These are phyloP conservation scores for Dendroctonus ponderosae DNA, from an alignment of 1,140 invertebrate genomes.

Conservation along the genomic window DNA sequence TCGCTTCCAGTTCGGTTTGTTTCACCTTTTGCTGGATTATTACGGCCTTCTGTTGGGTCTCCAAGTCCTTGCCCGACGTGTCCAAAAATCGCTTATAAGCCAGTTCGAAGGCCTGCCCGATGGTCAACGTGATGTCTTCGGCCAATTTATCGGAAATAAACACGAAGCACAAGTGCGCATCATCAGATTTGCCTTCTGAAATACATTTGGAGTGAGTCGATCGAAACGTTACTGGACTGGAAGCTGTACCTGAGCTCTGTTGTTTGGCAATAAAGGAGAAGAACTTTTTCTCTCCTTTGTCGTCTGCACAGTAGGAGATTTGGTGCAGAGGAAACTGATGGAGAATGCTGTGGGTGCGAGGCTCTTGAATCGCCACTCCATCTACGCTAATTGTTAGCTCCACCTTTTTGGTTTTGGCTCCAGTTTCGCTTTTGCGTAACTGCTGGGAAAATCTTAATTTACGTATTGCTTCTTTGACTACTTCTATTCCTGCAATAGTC, in stretches of 20 bases:
- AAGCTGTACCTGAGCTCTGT: slow-evolving; percentile 44
- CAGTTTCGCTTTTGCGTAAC: slow-evolving; percentile 85
- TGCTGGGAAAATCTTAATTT: slow-evolving; percentile 94
- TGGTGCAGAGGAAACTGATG: slow-evolving; percentile 96
- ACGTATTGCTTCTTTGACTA: slow-evolving; percentile 93
- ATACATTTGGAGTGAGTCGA: background rate
- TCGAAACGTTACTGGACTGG: background rate
- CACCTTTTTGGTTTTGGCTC: slow-evolving; percentile 89
- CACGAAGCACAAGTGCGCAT: slow-evolving; percentile 92
- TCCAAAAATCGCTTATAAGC: slow-evolving; percentile 88
- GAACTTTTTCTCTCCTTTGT: slow-evolving; percentile 95
- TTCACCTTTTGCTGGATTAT: slow-evolving; percentile 72
- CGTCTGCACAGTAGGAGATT: slow-evolving; percentile 97
- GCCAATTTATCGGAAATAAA: slow-evolving; percentile 95
- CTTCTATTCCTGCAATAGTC: slow-evolving; percentile 66
- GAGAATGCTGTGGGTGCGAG: slow-evolving; percentile 70
- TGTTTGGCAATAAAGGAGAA: slow-evolving; percentile 94
- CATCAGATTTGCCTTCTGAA: slow-evolving; percentile 50
- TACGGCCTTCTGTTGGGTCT: slow-evolving; percentile 69
- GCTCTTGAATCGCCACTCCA: slow-evolving; percentile 84
- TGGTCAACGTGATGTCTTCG: slow-evolving; percentile 94
- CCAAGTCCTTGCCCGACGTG: slow-evolving; percentile 72
- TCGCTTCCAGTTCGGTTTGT: slow-evolving; percentile 70
- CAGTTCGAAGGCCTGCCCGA: slow-evolving; percentile 95
- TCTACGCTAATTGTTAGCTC: slow-evolving; percentile 92